These are phyloP conservation scores for Pachyrhynchus sulphureomaculatus DNA, from an alignment of 1,140 invertebrate species.

Conservation along the genomic window DNA sequence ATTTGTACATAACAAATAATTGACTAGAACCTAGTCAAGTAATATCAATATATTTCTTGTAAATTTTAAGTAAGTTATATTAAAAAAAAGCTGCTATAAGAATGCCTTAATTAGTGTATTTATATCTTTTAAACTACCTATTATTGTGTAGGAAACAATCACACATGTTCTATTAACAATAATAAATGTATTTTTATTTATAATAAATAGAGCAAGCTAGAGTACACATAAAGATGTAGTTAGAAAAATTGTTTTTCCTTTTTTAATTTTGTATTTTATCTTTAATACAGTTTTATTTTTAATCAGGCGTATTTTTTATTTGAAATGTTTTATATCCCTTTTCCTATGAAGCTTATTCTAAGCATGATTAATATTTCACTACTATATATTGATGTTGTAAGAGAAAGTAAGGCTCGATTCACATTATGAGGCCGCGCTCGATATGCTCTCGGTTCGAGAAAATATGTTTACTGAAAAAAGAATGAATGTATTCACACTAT, in stretches of 20 bases:
- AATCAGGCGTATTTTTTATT: slow-evolving; percentile 18
- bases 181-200: slow-evolving; percentile 36
- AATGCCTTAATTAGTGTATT: slow-evolving; percentile 42
- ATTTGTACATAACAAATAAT: slow-evolving; percentile 46
- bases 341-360: no score
- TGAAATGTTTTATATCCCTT: neutral
- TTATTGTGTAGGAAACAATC: slow-evolving; percentile 22
- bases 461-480: no score
- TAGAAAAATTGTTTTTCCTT: slow-evolving; percentile 45
- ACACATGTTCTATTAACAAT: slow-evolving; percentile 37
- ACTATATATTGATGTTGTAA: no score
- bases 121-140: slow-evolving; percentile 41
- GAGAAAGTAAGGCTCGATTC: no score
- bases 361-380: no score
- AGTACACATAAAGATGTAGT: slow-evolving; percentile 43
- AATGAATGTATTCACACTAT: no score
- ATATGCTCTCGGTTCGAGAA: no score
- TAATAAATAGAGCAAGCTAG: slow-evolving; percentile 45
- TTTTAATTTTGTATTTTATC: slow-evolving; percentile 48
- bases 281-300: slow-evolving; percentile 50
- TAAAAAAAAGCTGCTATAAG: slow-evolving; percentile 35
- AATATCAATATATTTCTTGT: slow-evolving; percentile 18
- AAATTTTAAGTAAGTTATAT: slow-evolving; percentile 8
- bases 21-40: slow-evolving; percentile 51
- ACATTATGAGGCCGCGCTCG: no score